A percentile compares a stretch with the other conserved stretches of the same genome.
Conservation (phyloP, 2,888 invertebrate genomes). For the Leptinotarsa juncta region DNA sequence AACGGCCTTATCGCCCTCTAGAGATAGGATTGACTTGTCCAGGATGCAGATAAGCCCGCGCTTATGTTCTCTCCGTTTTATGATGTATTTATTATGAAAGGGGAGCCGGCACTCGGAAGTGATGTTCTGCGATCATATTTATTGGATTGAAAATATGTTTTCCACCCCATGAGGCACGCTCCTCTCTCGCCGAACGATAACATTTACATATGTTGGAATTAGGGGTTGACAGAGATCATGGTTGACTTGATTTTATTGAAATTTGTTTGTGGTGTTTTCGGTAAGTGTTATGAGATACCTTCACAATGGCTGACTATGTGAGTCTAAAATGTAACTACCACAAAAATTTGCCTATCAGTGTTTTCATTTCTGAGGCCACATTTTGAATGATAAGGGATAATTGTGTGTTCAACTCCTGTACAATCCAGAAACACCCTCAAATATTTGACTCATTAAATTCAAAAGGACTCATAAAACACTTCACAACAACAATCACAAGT, state of each 20-base stretch:
- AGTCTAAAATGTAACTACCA: neutral
- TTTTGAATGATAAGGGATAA: too few species aligned
- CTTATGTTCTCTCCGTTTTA: slow-evolving; percentile 32
- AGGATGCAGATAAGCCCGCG: slow-evolving; percentile 46
- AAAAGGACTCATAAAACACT: too few species aligned
- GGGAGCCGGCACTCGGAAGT: slow-evolving; percentile 49
- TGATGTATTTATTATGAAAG: slow-evolving; percentile 53
- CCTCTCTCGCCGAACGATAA: slow-evolving; percentile 36
- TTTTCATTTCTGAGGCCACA: too few species aligned
- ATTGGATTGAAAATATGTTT: slow-evolving; percentile 50
- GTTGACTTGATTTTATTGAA: slow-evolving; percentile 11
- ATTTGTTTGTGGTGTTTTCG: neutral
- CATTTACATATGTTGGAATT: slow-evolving; percentile 47
- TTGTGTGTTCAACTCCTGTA: too few species aligned
- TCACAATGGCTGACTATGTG: neutral
- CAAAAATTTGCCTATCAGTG: too few species aligned
- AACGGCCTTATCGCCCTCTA: slow-evolving; percentile 39
- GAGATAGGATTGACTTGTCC: slow-evolving; percentile 53
- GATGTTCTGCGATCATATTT: slow-evolving; percentile 46
- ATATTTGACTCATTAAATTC: too few species aligned
- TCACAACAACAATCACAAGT: too few species aligned
- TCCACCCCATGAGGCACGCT: slow-evolving; percentile 39
- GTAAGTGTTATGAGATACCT: neutral
- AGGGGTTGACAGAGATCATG: slow-evolving; percentile 9
- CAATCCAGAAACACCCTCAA: too few species aligned